These are phyloP conservation scores for Troglohyphantes excavatus DNA, from an alignment of 2,888 invertebrate genomes.

Conservation along the genomic window DNA sequence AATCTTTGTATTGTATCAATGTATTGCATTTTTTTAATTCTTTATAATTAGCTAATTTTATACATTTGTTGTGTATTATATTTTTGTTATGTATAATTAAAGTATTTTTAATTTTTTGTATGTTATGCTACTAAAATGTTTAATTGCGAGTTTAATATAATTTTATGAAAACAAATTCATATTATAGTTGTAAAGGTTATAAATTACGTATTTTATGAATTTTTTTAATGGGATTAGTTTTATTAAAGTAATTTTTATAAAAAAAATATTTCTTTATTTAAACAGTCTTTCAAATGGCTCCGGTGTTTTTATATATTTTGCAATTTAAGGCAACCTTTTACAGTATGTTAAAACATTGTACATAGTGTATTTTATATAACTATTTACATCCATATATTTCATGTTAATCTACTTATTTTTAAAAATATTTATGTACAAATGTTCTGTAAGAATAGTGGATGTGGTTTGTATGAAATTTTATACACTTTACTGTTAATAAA, in stretches of 20 bases:
- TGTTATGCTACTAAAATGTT: too few species aligned
- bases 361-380: conserved; percentile 33
- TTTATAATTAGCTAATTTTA: too few species aligned
- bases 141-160: too few species aligned
- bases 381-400: neutral
- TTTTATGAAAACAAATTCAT: too few species aligned
- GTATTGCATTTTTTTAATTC: too few species aligned
- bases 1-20: too few species aligned
- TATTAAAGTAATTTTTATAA: neutral
- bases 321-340: conserved; percentile 6
- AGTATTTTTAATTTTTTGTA: too few species aligned
- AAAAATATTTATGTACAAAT: conserved; percentile 26
- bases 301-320: conserved; percentile 18
- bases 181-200: too few species aligned
- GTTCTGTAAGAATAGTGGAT: conserved; percentile 19
- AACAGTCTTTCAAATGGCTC: conserved; percentile 2
- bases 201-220: too few species aligned
- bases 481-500: neutral
- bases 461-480: conserved; percentile 7
- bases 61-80: too few species aligned
- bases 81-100: too few species aligned
- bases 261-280: neutral
- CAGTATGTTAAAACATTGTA: conserved; percentile 20
- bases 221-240: too few species aligned
- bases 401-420: conserved; percentile 13